Evolutionary conservation across 2,113 vertebrate species (phyloP).

Genomic region (Sus scrofa): DNA sequence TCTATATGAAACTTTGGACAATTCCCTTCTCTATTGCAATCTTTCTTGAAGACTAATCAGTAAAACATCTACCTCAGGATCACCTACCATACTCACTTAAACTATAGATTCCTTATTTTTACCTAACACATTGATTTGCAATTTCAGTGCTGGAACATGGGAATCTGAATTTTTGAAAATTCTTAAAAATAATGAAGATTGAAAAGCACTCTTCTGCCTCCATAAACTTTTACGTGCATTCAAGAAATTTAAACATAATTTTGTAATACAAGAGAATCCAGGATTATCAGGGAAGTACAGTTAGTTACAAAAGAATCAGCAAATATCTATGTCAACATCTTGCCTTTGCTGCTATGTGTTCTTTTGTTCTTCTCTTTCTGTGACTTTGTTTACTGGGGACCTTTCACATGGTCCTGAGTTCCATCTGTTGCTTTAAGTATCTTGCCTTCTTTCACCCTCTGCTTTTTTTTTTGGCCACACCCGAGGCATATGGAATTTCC

Average conservation of each 20-base stretch:
- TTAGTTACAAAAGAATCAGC: background rate
- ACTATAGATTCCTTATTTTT: background rate
- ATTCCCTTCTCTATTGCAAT: background rate
- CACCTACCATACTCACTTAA: background rate
- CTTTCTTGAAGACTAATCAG: background rate
- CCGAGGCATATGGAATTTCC: too few species aligned
- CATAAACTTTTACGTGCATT: background rate
- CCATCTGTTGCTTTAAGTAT: background rate
- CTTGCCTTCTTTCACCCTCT: background rate
- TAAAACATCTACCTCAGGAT: background rate
- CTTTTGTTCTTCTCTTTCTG: background rate
- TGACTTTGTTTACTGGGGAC: background rate
- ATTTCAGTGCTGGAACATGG: background rate
- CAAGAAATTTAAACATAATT: background rate
- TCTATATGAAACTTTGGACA: background rate
- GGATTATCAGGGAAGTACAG: background rate
- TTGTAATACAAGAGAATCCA: background rate
- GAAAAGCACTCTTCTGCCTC: background rate
- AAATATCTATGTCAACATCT: background rate
- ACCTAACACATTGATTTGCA: background rate
- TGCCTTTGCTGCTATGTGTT: background rate
- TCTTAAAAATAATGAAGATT: background rate
- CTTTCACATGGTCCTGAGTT: background rate
- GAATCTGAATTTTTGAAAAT: background rate
- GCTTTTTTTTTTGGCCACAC: too few species aligned